Conservation (phyloP, 2,113 vertebrate species). For the Equus przewalskii region DNA sequence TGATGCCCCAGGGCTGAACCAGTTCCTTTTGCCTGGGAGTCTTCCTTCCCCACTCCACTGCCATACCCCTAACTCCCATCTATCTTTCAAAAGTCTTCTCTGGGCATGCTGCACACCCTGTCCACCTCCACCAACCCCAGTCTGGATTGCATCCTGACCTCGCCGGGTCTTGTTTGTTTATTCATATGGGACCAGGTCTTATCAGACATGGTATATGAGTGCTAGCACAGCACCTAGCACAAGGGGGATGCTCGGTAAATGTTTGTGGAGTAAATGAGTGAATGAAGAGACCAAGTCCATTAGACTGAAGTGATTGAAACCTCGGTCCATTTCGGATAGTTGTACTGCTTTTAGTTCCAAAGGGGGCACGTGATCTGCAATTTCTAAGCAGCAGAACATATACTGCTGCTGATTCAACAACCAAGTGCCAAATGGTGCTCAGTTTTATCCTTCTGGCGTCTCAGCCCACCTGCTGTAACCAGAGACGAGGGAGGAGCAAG, state of each 20-base stretch:
- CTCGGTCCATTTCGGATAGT: neutral
- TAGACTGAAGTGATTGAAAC: neutral
- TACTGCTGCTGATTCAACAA: neutral
- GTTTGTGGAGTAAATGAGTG: neutral
- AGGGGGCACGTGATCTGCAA: neutral
- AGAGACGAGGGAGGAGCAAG: neutral
- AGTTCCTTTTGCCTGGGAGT: neutral
- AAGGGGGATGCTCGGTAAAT: neutral
- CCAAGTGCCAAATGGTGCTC: neutral
- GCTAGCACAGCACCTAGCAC: neutral
- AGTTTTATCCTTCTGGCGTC: neutral
- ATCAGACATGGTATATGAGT: neutral
- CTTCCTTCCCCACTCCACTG: neutral
- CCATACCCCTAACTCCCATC: neutral
- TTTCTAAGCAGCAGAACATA: neutral
- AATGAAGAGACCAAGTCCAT: neutral
- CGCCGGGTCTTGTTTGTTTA: neutral
- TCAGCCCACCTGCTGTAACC: neutral
- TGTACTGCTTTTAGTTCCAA: neutral
- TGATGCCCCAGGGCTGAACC: neutral
- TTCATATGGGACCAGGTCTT: neutral
- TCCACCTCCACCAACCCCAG: neutral
- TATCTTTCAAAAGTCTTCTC: neutral
- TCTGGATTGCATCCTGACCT: neutral
- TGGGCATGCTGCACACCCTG: neutral